These are phyloP conservation scores for Neodiprion lecontei DNA, from an alignment of 1,140 invertebrate genomes.

Conservation along the genomic window DNA sequence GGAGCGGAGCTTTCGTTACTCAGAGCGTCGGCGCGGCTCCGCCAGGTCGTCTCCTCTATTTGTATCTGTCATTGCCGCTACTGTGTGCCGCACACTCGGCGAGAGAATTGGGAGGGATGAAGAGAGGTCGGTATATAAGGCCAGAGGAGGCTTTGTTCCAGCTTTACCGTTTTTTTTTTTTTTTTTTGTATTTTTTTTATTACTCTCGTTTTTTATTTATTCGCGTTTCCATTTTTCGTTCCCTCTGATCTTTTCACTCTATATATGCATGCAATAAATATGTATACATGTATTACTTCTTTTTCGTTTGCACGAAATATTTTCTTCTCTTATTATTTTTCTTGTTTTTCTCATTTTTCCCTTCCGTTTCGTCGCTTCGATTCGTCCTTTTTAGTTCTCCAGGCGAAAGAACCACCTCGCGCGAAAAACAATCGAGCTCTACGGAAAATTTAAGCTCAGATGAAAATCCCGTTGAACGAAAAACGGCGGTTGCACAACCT, in stretches of 20 bases:
- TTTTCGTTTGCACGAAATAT: background rate
- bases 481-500: conserved; percentile 8
- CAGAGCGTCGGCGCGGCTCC: conserved; percentile 5
- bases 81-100: conserved; percentile 16
- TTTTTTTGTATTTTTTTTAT: conserved; percentile 21
- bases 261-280: background rate
- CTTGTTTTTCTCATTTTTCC: too few relatives aligned
- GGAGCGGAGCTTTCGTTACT: conserved; percentile 21
- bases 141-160: conserved; percentile 23
- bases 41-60: conserved; percentile 52
- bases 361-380: too few relatives aligned
- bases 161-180: conserved; percentile 26
- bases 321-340: background rate
- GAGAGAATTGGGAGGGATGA: background rate
- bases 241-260: conserved; percentile 7
- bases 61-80: conserved; percentile 60
- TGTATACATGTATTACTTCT: too few relatives aligned
- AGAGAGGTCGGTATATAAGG: background rate
- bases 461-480: conserved; percentile 20
- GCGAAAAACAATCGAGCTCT: too few relatives aligned
- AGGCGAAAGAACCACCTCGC: too few relatives aligned
- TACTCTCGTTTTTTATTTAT: conserved; percentile 26
- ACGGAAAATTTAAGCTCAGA: too few relatives aligned
- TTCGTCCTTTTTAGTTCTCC: too few relatives aligned
- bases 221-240: conserved; percentile 16